Percentiles rank a stretch among this genome's conserved stretches.
Evolutionary conservation across 2,113 vertebrate genomes (phyloP).

Genomic region (Chauna torquata): DNA sequence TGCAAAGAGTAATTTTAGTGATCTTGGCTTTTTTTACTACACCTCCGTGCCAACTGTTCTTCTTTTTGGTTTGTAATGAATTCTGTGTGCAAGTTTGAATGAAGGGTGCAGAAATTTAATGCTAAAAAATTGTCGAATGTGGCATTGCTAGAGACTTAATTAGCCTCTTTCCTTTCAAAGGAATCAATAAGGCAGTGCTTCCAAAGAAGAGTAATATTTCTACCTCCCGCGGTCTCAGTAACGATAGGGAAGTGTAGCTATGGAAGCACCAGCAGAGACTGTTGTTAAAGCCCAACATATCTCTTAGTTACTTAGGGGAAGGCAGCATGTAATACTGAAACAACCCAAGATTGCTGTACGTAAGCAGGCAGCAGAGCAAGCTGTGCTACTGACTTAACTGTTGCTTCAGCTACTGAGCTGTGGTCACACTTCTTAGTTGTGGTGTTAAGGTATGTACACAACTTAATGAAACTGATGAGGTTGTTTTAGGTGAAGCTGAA

Average conservation of each 20-base stretch:
- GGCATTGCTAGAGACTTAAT: slow-evolving; percentile 9
- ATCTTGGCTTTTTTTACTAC: background rate
- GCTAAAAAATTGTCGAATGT: background rate
- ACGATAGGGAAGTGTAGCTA: background rate
- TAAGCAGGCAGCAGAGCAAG: no score
- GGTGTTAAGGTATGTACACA: background rate
- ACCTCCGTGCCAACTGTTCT: slow-evolving; percentile 42
- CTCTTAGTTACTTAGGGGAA: background rate
- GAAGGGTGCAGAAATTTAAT: background rate
- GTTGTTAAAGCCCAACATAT: background rate
- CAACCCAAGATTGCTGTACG: background rate
- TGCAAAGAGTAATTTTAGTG: slow-evolving; percentile 23
- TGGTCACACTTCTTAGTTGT: background rate
- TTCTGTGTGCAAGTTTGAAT: slow-evolving; percentile 13
- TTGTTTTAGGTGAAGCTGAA: background rate
- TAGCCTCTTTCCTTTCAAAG: background rate
- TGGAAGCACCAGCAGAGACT: background rate
- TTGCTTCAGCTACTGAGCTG: background rate
- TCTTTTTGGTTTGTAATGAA: background rate
- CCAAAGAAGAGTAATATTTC: background rate
- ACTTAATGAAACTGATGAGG: background rate
- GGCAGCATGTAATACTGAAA: background rate
- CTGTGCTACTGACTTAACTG: background rate
- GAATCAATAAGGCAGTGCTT: background rate
- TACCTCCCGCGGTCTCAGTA: background rate